Conservation (phyloP, 2,888 invertebrate species). For the Ptilodon capucinus region DNA sequence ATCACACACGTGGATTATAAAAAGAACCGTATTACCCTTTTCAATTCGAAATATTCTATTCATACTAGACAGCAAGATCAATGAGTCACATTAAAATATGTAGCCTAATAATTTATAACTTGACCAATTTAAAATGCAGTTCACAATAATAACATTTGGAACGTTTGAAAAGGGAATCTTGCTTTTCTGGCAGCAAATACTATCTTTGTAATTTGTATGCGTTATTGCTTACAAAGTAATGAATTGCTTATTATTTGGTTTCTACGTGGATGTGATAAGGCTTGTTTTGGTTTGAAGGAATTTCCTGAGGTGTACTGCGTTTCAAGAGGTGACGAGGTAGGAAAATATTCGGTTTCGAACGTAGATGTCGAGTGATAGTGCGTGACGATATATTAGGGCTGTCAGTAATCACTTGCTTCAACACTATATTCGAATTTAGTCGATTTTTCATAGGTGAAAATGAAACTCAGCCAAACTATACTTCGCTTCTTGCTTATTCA, state of each 20-base stretch:
- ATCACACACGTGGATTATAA: constrained; percentile 55
- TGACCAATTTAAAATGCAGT: constrained; percentile 17
- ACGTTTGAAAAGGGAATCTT: constrained; percentile 27
- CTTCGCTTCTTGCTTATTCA: too few relatives aligned
- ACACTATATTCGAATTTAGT: too few relatives aligned
- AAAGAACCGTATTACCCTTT: constrained; percentile 55
- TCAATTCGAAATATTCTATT: constrained; percentile 65
- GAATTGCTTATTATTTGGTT: constrained; percentile 5
- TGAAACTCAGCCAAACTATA: too few relatives aligned
- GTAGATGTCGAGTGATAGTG: constrained; percentile 73
- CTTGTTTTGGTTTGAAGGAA: constrained; percentile 25
- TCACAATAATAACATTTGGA: constrained; percentile 7
- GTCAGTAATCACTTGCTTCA: too few relatives aligned
- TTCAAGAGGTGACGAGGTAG: constrained; percentile 73
- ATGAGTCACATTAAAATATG: constrained; percentile 66
- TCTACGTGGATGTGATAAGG: constrained; percentile 28
- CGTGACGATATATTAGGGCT: constrained; percentile 65
- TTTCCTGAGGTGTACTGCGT: constrained; percentile 20
- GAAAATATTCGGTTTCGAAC: constrained; percentile 75
- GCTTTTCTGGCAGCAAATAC: constrained; percentile 11
- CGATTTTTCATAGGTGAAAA: too few relatives aligned
- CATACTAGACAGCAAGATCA: constrained; percentile 59
- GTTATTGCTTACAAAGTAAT: constrained; percentile 22
- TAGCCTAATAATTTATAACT: constrained; percentile 53
- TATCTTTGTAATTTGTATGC: constrained; percentile 28